Conservation (phyloP, 1,140 invertebrate species). For the Lerema accius region DNA sequence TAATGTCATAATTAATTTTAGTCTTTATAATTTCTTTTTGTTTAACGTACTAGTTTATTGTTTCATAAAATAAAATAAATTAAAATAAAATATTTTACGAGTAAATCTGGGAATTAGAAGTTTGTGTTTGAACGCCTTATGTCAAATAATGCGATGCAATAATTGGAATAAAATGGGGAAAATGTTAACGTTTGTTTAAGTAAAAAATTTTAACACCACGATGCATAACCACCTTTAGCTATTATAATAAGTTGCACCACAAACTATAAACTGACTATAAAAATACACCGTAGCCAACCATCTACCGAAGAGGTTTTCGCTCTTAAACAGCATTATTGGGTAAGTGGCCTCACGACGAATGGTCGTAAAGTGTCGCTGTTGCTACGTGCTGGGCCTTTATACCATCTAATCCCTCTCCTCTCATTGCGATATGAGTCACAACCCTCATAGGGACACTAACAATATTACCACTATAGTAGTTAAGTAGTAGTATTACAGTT, state of each 20-base stretch:
- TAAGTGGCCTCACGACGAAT: slow-evolving; percentile 24
- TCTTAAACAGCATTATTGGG: slow-evolving; percentile 24
- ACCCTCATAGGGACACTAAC: slow-evolving; percentile 14
- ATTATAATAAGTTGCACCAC: not conserved
- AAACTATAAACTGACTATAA: slow-evolving; percentile 12
- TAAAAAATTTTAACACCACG: too few species aligned
- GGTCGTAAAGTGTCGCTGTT: slow-evolving; percentile 29
- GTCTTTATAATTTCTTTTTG: too few species aligned
- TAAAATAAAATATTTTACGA: too few species aligned
- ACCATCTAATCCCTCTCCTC: slow-evolving; percentile 14
- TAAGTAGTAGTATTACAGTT: slow-evolving; percentile 14
- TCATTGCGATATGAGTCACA: slow-evolving; percentile 12
- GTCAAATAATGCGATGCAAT: too few species aligned
- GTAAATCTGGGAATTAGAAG: too few species aligned
- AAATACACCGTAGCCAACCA: not conserved
- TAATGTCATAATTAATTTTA: too few species aligned
- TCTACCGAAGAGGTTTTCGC: slow-evolving; percentile 22
- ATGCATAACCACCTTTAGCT: too few species aligned
- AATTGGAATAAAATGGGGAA: too few species aligned
- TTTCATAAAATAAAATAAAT: too few species aligned
- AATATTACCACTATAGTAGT: slow-evolving; percentile 28
- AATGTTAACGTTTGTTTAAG: too few species aligned
- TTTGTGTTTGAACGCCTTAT: too few species aligned
- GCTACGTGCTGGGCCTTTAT: slow-evolving; percentile 28
- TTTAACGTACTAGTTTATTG: too few species aligned